Conservation (phyloP, 2,113 vertebrate genomes). For the Glaucomys volans region DNA sequence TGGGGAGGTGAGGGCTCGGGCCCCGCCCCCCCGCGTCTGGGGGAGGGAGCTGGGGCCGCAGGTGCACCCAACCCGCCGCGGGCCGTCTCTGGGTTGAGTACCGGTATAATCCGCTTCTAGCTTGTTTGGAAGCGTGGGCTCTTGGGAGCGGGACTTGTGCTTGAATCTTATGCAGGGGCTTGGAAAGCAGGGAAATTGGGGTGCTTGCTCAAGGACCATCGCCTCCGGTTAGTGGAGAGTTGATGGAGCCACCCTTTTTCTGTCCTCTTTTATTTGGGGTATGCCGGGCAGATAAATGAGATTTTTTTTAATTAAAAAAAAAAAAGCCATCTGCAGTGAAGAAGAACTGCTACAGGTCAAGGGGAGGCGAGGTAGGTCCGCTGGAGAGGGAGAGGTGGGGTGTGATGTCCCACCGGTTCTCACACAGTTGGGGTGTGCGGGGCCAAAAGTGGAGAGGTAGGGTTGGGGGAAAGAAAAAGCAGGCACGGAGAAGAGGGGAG, state of each 20-base stretch:
- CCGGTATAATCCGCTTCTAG: slow-evolving; percentile 84
- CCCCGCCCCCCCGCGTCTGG: slow-evolving; percentile 67
- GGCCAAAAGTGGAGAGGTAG: neutral
- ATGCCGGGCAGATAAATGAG: slow-evolving; percentile 50
- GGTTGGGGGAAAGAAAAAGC: neutral
- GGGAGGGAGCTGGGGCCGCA: slow-evolving; percentile 76
- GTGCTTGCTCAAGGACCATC: neutral
- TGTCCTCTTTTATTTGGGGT: neutral
- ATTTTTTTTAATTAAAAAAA: neutral
- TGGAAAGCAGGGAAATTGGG: neutral
- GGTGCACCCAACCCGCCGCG: slow-evolving; percentile 77
- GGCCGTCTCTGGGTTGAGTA: slow-evolving; percentile 78
- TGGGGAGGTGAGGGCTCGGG: slow-evolving; percentile 20
- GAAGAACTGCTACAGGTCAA: slow-evolving; percentile 72
- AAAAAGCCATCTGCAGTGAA: slow-evolving; percentile 72
- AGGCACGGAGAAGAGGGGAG: neutral
- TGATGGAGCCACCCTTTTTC: neutral
- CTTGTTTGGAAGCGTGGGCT: slow-evolving; percentile 81
- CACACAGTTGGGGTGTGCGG: neutral
- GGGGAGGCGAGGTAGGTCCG: slow-evolving; percentile 80
- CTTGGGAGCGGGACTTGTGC: slow-evolving; percentile 70
- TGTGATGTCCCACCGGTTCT: neutral
- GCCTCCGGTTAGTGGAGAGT: neutral
- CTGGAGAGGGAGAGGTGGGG: slow-evolving; percentile 29
- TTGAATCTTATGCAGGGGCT: slow-evolving; percentile 11